A percentile compares a stretch with the other conserved stretches of the same genome.
phyloP scores from a whole-genome alignment of 2,888 invertebrate genomes.

The Nomada fabriciana region DNA sequence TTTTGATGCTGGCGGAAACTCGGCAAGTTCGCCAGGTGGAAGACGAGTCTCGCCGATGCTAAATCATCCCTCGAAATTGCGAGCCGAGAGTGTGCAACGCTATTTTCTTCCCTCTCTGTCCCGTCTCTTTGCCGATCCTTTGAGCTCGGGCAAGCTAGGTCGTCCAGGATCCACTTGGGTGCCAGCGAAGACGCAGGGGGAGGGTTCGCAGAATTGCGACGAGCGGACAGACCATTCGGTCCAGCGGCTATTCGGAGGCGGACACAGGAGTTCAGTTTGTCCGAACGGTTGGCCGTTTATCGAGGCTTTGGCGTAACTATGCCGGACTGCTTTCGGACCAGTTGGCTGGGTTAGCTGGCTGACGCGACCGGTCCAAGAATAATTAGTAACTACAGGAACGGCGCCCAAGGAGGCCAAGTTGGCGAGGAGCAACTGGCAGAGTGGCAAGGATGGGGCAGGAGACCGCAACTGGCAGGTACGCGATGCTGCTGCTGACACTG shows the following conservation, averaged over 20 bases:
- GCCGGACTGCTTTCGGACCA: conserved; percentile 41
- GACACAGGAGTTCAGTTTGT: conserved; percentile 9
- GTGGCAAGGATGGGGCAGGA: conserved; percentile 8
- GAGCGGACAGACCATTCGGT: not conserved
- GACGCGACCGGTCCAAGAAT: conserved; percentile 62
- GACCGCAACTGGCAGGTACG: conserved; percentile 38
- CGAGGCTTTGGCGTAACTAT: conserved; percentile 51
- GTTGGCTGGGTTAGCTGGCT: conserved; percentile 33
- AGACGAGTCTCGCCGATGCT: not conserved
- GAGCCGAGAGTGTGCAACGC: too few relatives aligned
- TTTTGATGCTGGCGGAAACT: conserved; percentile 21
- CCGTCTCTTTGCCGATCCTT: too few relatives aligned
- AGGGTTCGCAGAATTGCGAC: not conserved
- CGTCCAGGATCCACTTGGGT: too few relatives aligned
- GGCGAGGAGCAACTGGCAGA: conserved; percentile 24
- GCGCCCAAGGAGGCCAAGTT: conserved; percentile 51
- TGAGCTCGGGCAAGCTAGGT: too few relatives aligned
- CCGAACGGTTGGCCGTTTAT: conserved; percentile 11
- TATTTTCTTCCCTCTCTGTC: too few relatives aligned
- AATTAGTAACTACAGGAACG: conserved; percentile 67
- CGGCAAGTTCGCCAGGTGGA: not conserved
- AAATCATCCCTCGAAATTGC: conserved; percentile 10
- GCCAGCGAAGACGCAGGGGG: not conserved
- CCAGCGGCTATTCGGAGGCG: not conserved
- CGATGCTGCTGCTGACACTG: conserved; percentile 30